Base-by-base conservation (phyloP, 2,888 invertebrate genomes). In the Drosophila atripex region DNA sequence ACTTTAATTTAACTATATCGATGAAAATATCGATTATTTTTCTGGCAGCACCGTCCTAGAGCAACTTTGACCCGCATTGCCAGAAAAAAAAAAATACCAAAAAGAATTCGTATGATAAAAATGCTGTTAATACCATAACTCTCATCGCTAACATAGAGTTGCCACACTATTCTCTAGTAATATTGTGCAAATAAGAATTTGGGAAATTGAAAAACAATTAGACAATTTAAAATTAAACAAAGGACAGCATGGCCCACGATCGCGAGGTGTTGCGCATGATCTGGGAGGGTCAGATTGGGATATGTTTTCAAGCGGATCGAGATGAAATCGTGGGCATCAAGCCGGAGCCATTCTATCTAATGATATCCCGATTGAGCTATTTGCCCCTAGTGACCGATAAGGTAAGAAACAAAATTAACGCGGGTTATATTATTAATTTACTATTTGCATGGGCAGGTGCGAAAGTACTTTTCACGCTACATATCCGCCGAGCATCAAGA, bases 341-440 rank as follows among this genome's bases (percentile, higher is more conserved):
- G 79, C 98, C 98, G 9, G 98, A 98, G 91, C 96, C 97, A 14
- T 97, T 96, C 92, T 98, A 97, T 92, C 93, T 98, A 64, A 97
- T 98, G 96, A 96, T 98, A 18, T 97, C 98, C 43, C 94, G 98
- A 89, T 93, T 98, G 74, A 97, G 97, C 91, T 99, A 99, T 91
- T 97, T 99, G 91, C 98, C 98, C 49, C 93, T 99, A 58, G 97
- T 98, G 60, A 97, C 96, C 28, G 98, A 99, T 89, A 99, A 98
- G 94, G 97, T 97, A 90, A 91, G 32, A 9, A 18, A 16, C 9
- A 16, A 16, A 41, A 3, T 41, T 3, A 16, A 41, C 3, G 1
- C 14, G 8, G 21, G 35, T 52, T 38, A 3, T n/a, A 32, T 14
- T n/a, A 35, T 35, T 35, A 35, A 16, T 14, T 2, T 16, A 9